A percentile compares a stretch with the other conserved stretches of the same genome.
phyloP scores from a whole-genome alignment of 2,888 invertebrate genomes.

The Sinelater perroti region DNA sequence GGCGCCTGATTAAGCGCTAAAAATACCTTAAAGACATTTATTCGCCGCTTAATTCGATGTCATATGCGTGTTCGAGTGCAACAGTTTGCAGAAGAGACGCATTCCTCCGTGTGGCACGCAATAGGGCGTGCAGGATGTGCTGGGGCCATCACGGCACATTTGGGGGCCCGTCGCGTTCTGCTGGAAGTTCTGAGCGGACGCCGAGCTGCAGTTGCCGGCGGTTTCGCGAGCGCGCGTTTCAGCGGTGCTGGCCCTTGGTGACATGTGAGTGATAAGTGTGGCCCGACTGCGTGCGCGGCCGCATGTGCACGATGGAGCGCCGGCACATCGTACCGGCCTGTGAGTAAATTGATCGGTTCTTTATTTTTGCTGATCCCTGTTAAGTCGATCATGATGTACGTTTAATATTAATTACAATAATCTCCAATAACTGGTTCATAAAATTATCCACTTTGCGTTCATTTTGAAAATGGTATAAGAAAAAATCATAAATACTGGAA shows the following conservation, averaged over 20 bases:
- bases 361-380: too few species aligned
- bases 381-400: too few species aligned
- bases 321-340: too few species aligned
- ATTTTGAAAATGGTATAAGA: too few species aligned
- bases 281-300: conserved; percentile 10
- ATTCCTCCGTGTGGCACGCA: conserved; percentile 56
- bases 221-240: conserved; percentile 24
- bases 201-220: conserved; percentile 30
- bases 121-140: conserved; percentile 56
- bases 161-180: conserved; percentile 51
- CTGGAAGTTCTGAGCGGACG: conserved; percentile 44
- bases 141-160: conserved; percentile 55
- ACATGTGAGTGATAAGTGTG: not conserved
- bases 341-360: too few species aligned
- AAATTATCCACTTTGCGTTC: too few species aligned
- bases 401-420: too few species aligned
- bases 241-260: not conserved
- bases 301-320: too few species aligned
- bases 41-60: conserved; percentile 46
- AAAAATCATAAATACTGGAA: too few species aligned
- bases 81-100: conserved; percentile 53
- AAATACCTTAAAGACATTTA: conserved; percentile 40
- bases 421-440: too few species aligned
- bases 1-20: conserved; percentile 44
- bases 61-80: conserved; percentile 47